Base-by-base conservation (phyloP, 2,113 vertebrate genomes). In the Cottus gobio region DNA sequence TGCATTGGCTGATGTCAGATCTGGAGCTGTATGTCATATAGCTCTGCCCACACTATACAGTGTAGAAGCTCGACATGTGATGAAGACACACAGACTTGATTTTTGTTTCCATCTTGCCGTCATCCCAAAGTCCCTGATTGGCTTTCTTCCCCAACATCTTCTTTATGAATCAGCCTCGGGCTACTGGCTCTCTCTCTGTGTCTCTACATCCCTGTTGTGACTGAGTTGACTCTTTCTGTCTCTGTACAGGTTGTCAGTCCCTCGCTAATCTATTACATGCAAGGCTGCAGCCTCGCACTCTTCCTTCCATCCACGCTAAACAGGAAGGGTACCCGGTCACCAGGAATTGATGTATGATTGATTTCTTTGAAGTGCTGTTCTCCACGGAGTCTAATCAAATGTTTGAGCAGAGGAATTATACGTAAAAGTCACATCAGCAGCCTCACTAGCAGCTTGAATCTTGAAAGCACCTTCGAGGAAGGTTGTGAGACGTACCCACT, bases 1-100 rank as follows among this genome's bases (percentile, higher is more conserved):
- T 58, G 61, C 75, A 68, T 74, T 83, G 75, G 77, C 64, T 72
- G 65, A 82, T 85, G 85, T 88, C 85, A 86, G 86, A 86, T 85
- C 71, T 72, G 24, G 65, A 82, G 78, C 63, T 77, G 18, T 85
- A 28, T 60, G 80, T 79, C 80, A 66, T 34, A 63, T 3, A 66
- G 77, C 62, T 31, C 50, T 60, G 22, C 71, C 61, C 44, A n/a
- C 18, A 30, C 11, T 11, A 18, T 58, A 20, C 13, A 37, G n/a
- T 2, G 12, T 7, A 18, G 24, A 57, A 68, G 62, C 46, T 69
- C 42, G 57, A 77, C 28, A 75, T 31, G 30, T 0, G 34, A 75
- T 65, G 69, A 76, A 75, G 22, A 15, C 58, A 11, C n/a, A 48
- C 37, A 12, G 36, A 7, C 20, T 58, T 56, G 34, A 48, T 57